Percentiles rank a stretch among this genome's conserved stretches.
These are phyloP conservation scores for Gobio occitaniae DNA, from an alignment of 2,797 vertebrate genomes.

Conservation along the genomic window DNA sequence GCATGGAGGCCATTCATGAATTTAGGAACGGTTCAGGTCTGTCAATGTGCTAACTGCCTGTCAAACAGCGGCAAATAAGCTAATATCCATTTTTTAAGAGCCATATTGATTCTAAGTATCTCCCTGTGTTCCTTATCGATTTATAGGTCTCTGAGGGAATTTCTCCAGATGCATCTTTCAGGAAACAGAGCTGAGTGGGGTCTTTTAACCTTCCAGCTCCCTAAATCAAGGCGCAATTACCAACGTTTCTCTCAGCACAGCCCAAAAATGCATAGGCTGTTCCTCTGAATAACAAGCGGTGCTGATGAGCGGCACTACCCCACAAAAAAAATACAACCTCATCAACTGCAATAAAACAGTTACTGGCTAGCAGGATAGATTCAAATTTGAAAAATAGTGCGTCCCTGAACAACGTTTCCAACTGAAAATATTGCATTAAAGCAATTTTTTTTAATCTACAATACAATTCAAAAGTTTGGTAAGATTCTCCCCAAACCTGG, in stretches of 20 bases:
- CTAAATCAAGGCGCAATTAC: constrained; percentile 69
- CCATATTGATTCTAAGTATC: constrained; percentile 82
- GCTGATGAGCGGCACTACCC: constrained; percentile 9
- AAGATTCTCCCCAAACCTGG: background rate
- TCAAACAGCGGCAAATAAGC: constrained; percentile 84
- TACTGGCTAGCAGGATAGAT: background rate
- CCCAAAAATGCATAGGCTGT: constrained; percentile 40
- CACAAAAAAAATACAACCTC: constrained; percentile 16
- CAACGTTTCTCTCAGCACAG: constrained; percentile 54
- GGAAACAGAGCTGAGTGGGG: constrained; percentile 76
- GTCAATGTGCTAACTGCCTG: constrained; percentile 74
- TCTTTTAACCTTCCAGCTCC: constrained; percentile 80
- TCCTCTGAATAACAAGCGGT: constrained; percentile 22
- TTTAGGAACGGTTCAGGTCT: constrained; percentile 6
- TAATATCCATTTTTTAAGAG: constrained; percentile 86
- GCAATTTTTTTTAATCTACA: background rate
- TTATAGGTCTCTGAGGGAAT: constrained; percentile 78
- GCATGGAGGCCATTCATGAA: background rate
- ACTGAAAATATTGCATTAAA: background rate
- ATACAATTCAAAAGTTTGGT: background rate
- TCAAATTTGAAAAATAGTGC: background rate
- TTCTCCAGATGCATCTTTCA: constrained; percentile 79
- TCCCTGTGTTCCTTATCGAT: constrained; percentile 81
- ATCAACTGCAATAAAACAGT: constrained; percentile 5
- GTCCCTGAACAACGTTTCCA: background rate